Base-by-base conservation (phyloP, 2,888 invertebrate species). In the Beris morrisii region DNA sequence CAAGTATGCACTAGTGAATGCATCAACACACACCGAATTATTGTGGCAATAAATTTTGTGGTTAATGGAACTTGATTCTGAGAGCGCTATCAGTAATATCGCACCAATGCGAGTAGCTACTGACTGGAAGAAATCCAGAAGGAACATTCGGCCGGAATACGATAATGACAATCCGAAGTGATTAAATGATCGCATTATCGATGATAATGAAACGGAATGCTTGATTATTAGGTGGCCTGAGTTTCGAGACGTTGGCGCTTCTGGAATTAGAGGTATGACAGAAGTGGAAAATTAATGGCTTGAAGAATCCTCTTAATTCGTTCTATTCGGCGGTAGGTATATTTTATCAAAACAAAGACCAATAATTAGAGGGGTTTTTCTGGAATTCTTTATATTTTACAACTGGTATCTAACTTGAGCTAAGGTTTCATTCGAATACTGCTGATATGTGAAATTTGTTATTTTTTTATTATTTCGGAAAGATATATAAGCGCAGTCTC, bases 21-120 rank as follows among this genome's bases (percentile, higher is more conserved):
- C 61, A 67, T 43, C 56, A 43, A 43, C 30, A 56, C 46, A 59
- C 43, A 31, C 58, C 31, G 55, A 59, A 67, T 50, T 61, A 59
- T 57, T 68, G 63, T 44, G 38, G 65, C 57, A 65, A 68, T 68
- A 68, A 68, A 68, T 68, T 68, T 68, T 68, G 68, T 68, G 68
- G 68, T 65, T 68, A 68, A 68, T 68, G 68, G 68, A 68, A 65
- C 50, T 63, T 52, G 52, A 52, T 61, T 68, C 58, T 53, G 58
- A 44, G 31, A 63, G 52, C 58, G 22, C 22, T 22, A 22, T 22
- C 22, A 22, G 22, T 22, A 22, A 22, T 67, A 52, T 61, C 43
- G 52, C 32, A 61, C 54, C 31, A 54, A 59, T 61, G 66, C 28
- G 13, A 43, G 48, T 43, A 46, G 52, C 22, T 22, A 22, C 3